Base-by-base conservation (phyloP, 64 coral and sea anemone species). In the Acropora tenuis region DNA sequence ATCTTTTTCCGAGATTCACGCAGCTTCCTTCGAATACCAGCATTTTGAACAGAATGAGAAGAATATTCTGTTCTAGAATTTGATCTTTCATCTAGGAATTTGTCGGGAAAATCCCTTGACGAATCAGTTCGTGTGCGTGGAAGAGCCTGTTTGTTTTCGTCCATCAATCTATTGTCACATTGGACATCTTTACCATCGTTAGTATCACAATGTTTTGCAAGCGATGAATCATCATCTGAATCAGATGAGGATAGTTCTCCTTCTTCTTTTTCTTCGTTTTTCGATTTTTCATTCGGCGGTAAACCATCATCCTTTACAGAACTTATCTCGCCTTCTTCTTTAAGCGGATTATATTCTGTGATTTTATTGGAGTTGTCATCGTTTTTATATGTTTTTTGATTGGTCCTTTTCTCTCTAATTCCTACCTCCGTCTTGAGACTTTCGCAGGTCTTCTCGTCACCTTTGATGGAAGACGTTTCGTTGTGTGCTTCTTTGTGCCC, bases 271-370 rank as follows among this genome's bases (percentile, higher is more conserved):
- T 67, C 74, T 41, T 50, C 50, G 20, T 44, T 61, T 47, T 43
- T 3, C 3, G 20, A 3, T 42, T 65, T 85, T 67, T 15, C 59
- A 16, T 47, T 20, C 30, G 16, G 5, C 16, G 1, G 12, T 30
- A 30, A 30, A 17, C 9, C 50, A 43, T 60, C 43, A 30, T n/a
- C 60, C n/a, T 94, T 92, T 30, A 87, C 92, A 30, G 92, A 94
- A 30, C 80, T 88, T 67, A 97, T 97, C 78, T 94, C 88, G 3
- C 95, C 95, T 78, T 94, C 95, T 85, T 97, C 95, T 79, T 74
- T 97, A 30, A 30, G 30, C 15, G 87, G 78, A 44, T 77, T 47
- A 53, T 76, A 80, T 47, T 43, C 50, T 77, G 0, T 71, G 30
- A 8, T 18, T 46, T 41, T 5, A 6, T 41, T 71, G 7, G 60